Conservation (phyloP, 2,113 vertebrate genomes). For the Pachyramphus minor region DNA sequence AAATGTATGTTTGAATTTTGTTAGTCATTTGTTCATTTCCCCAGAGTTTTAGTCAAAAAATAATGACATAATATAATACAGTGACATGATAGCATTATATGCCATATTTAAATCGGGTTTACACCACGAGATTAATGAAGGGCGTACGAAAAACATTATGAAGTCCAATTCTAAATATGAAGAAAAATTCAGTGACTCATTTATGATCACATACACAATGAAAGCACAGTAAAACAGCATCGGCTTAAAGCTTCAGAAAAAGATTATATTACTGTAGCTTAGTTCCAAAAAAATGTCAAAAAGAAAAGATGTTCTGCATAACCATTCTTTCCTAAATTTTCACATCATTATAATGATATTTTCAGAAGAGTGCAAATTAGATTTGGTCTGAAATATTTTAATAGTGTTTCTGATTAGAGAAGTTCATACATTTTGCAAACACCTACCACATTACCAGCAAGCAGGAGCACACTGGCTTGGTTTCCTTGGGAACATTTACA, state of each 20-base stretch:
- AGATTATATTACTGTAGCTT: background rate
- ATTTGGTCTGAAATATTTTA: background rate
- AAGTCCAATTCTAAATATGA: background rate
- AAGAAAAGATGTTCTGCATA: background rate
- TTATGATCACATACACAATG: background rate
- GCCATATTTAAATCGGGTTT: background rate
- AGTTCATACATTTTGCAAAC: background rate
- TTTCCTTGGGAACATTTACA: constrained; percentile 33
- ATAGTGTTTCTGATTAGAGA: background rate
- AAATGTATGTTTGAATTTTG: background rate
- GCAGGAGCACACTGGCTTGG: background rate
- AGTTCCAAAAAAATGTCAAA: background rate
- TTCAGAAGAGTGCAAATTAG: background rate
- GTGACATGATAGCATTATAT: background rate
- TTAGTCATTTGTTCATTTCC: background rate
- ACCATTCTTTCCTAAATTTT: background rate
- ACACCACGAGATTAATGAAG: background rate
- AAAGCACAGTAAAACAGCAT: background rate
- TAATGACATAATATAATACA: background rate
- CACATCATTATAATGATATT: background rate
- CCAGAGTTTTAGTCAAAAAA: background rate
- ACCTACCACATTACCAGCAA: background rate
- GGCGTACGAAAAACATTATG: background rate
- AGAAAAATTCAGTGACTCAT: background rate
- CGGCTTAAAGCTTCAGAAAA: background rate